Base-by-base conservation (phyloP, 2,113 vertebrate genomes). In the Melierax canorus region DNA sequence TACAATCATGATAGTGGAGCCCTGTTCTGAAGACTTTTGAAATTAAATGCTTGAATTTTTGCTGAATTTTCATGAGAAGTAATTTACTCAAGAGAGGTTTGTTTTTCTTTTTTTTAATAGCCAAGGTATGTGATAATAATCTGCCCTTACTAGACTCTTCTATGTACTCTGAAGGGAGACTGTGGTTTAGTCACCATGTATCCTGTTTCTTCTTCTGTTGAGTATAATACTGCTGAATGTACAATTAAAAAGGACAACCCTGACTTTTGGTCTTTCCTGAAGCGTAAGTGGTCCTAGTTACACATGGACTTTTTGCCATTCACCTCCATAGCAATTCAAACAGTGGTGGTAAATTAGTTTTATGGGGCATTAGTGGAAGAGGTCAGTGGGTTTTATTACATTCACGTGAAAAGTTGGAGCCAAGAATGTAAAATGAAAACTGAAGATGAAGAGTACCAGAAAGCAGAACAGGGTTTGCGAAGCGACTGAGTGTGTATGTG, bases 341-440 rank as follows among this genome's bases (percentile, higher is more conserved):
- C 39, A 39, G 20, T 23, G 36, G 45, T 85, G 62, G 34, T 56
- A 77, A 68, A 81, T 85, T 60, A 34, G 39, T 79, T 89, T 80
- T 75, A 50, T 66, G 69, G 45, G 62, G 29, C 64, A 51, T 84
- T 72, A 76, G 74, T 75, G 39, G 69, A 75, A 88, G 88, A 66
- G 34, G 14, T 45, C 0, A 0, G 41, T 83, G 73, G 30, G 58
- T 81, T 94, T 92, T 91, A 66, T 66, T 95, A 43, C 46, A 14
- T 79, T 53, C n/a, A n/a, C 0, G 0, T 82, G 81, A 64, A 69
- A 59, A 71, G 46, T 6, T 86, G 62, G 60, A 81, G 80, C 81
- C 84, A 75, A 87, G 93, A 91, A 85, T 58, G 45, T 69, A 75
- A 89, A 91, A 69, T 50, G 66, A 78, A 94, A 94, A 84, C 64